Percentiles rank a stretch among this genome's conserved stretches.
Conservation (phyloP, 2,888 invertebrate species). For the Agrochola macilenta region DNA sequence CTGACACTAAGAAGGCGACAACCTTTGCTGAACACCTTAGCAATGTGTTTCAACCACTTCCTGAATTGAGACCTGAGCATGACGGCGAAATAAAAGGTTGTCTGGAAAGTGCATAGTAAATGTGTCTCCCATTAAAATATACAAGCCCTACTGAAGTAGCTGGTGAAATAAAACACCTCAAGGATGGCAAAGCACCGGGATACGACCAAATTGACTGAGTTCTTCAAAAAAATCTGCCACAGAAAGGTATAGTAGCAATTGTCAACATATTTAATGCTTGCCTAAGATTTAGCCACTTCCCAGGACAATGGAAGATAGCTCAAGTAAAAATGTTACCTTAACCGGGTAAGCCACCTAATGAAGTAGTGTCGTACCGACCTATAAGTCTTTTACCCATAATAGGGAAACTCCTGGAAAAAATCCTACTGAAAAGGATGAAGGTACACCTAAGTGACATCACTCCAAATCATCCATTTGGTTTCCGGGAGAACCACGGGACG, state of each 20-base stretch:
- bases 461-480: neutral
- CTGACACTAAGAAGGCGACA: neutral
- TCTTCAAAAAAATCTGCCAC: too few relatives aligned
- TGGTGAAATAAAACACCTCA: too few relatives aligned
- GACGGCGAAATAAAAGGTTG: neutral
- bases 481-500: neutral
- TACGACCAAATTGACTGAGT: too few relatives aligned
- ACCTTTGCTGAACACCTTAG: neutral
- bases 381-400: neutral
- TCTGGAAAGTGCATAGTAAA: neutral
- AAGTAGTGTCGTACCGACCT: neutral
- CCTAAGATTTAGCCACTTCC: neutral
- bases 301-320: too few relatives aligned
- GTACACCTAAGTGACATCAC: neutral
- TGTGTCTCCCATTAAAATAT: too few relatives aligned
- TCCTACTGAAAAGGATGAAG: neutral
- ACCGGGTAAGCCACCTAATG: neutral
- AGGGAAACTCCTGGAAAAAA: neutral
- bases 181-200: too few relatives aligned
- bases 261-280: slow-evolving; percentile 1
- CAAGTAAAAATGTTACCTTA: neutral
- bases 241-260: neutral
- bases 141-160: too few relatives aligned
- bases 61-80: neutral
- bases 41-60: neutral